Conservation (phyloP, 2,797 vertebrate genomes). For the Mormyrops attenuatus region DNA sequence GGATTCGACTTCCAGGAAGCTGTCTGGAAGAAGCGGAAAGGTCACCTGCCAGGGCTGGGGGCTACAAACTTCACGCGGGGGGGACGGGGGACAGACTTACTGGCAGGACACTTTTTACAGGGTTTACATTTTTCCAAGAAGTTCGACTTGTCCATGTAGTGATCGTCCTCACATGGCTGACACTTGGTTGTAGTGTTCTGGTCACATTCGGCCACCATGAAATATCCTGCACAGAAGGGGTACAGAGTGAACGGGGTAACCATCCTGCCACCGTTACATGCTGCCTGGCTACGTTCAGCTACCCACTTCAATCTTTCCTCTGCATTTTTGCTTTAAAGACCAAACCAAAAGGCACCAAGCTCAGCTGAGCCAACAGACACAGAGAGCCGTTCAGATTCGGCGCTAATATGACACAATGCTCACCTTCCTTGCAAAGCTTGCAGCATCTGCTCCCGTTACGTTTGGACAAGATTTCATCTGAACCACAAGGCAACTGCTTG, state of each 20-base stretch:
- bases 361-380: not conserved
- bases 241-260: not conserved
- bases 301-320: not conserved
- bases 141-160: not conserved
- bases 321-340: not conserved
- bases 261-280: not conserved
- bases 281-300: not conserved
- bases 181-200: not conserved
- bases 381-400: not conserved
- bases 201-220: not conserved
- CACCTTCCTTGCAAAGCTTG: constrained; percentile 45
- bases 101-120: constrained; percentile 10
- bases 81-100: constrained; percentile 16
- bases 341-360: not conserved
- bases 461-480: not conserved
- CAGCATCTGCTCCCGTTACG: constrained; percentile 27
- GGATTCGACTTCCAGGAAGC: rapidly evolving
- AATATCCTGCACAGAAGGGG: not conserved
- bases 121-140: not conserved
- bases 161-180: not conserved
- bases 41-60: not conserved
- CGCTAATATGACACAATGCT: constrained; percentile 28
- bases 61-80: not conserved
- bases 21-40: constrained; percentile 23
- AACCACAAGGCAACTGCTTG: not conserved